phyloP scores from a whole-genome alignment of 2,797 vertebrate genomes.

The Sardinella longiceps region DNA sequence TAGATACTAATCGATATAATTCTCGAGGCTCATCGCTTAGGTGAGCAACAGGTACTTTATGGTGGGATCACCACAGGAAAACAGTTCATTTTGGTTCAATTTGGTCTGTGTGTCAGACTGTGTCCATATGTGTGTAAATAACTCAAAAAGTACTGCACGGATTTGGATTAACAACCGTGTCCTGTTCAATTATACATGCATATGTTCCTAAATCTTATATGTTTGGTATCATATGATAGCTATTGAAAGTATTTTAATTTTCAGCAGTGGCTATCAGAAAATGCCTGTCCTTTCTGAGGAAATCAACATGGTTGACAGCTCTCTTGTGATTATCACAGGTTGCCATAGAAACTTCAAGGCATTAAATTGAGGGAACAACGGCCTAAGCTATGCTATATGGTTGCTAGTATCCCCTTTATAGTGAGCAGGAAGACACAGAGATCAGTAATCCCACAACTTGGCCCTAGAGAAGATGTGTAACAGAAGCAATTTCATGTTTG shows the following conservation, averaged over 20 bases:
- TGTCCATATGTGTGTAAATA: too few relatives aligned
- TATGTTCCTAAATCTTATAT: too few relatives aligned
- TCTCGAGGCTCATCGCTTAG: too few relatives aligned
- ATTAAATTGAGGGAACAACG: conserved; percentile 56
- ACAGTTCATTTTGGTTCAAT: too few relatives aligned
- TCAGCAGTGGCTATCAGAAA: conserved; percentile 39
- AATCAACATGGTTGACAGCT: conserved; percentile 52
- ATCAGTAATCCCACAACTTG: conserved; percentile 38
- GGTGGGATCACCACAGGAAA: too few relatives aligned
- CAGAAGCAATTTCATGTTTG: conserved; percentile 41
- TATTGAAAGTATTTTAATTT: conserved; percentile 33
- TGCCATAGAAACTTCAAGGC: conserved; percentile 49
- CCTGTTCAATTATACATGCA: too few relatives aligned
- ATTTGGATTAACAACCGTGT: too few relatives aligned
- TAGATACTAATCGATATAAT: too few relatives aligned
- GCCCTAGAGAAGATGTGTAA: conserved; percentile 39
- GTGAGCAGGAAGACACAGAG: conserved; percentile 42
- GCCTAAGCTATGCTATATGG: conserved; percentile 48
- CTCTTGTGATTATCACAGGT: conserved; percentile 52
- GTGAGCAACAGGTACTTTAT: too few relatives aligned
- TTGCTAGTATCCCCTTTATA: conserved; percentile 28
- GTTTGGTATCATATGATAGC: too few relatives aligned
- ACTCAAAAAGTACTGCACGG: too few relatives aligned
- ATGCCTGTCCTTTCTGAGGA: conserved; percentile 44
- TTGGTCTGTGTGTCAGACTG: too few relatives aligned